Conservation (phyloP, 2,113 vertebrate species). For the Petaurus breviceps region DNA sequence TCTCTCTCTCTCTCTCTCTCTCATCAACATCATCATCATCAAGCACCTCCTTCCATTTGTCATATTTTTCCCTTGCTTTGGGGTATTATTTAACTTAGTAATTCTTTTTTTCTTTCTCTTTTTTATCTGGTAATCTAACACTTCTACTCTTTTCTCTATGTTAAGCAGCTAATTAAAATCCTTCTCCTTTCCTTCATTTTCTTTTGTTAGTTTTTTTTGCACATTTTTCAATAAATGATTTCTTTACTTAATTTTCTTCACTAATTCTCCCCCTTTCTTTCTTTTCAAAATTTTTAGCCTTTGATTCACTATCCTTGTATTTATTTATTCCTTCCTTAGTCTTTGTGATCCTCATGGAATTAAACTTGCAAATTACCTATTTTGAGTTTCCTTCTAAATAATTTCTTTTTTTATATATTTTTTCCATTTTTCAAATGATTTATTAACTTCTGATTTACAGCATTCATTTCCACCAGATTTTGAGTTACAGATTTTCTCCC, state of each 20-base stretch:
- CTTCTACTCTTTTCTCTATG: neutral
- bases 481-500: too few species aligned
- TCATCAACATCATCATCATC: neutral
- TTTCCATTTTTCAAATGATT: too few species aligned
- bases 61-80: neutral
- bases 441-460: too few species aligned
- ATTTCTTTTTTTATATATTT: too few species aligned
- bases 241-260: neutral
- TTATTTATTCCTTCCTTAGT: neutral
- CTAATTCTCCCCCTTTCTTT: neutral
- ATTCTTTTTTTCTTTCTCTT: neutral
- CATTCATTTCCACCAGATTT: too few species aligned
- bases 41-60: neutral
- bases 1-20: too few species aligned
- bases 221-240: neutral
- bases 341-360: neutral
- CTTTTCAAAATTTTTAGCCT: neutral
- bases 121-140: neutral
- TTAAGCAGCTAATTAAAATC: neutral
- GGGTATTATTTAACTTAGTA: neutral
- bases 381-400: neutral
- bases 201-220: neutral
- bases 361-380: neutral
- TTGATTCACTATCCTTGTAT: neutral
- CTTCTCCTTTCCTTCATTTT: neutral